Conservation (phyloP, 2,797 vertebrate genomes). For the Notoglanidium macrostoma region DNA sequence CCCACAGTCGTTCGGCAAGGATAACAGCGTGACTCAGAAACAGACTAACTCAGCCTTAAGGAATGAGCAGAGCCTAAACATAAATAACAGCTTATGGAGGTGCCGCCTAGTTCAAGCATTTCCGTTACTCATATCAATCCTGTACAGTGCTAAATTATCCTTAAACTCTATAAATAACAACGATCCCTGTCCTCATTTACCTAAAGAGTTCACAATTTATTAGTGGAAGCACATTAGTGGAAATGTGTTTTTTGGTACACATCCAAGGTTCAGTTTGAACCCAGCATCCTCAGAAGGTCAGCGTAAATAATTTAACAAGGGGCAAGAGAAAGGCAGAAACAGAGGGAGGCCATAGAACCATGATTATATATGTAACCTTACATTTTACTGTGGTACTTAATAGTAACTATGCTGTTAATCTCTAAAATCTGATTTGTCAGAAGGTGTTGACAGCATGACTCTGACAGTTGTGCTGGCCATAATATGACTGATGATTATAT, state of each 20-base stretch:
- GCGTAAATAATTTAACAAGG: constrained; percentile 52
- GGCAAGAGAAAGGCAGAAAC: constrained; percentile 45
- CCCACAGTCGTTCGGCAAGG: constrained; percentile 37
- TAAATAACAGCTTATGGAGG: constrained; percentile 25
- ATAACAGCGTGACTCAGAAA: constrained; percentile 36
- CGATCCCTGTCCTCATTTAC: background rate
- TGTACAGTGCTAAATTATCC: background rate
- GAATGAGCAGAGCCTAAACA: constrained; percentile 40
- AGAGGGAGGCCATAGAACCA: constrained; percentile 25
- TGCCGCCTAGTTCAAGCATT: constrained; percentile 21
- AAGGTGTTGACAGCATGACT: background rate
- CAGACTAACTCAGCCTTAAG: constrained; percentile 42
- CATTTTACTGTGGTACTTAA: background rate
- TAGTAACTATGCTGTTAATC: background rate
- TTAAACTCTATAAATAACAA: background rate
- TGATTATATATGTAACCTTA: background rate
- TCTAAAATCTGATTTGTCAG: background rate
- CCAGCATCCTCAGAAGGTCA: constrained; percentile 21
- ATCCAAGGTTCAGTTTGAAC: background rate
- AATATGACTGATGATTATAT: background rate
- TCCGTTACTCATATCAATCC: background rate
- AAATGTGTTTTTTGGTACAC: background rate
- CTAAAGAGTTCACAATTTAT: constrained; percentile 1
- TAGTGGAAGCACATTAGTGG: background rate
- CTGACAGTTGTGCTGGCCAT: background rate